Conservation (phyloP, 2,797 vertebrate species). For the Coregonus ussuriensis region DNA sequence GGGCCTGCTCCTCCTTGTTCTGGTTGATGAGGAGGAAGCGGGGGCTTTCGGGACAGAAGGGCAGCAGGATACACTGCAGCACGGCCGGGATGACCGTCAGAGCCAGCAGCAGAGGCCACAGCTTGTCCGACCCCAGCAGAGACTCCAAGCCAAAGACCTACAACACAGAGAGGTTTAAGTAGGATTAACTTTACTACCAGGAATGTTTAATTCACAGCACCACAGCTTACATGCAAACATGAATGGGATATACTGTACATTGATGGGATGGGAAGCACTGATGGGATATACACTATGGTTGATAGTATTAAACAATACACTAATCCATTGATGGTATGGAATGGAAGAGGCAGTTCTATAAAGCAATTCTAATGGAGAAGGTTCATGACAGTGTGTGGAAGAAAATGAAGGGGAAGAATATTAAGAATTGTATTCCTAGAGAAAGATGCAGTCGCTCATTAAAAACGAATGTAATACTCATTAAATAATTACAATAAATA, state of each 20-base stretch:
- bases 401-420: background rate
- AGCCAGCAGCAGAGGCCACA: constrained; percentile 86
- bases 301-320: background rate
- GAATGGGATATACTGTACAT: no score
- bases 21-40: constrained; percentile 87
- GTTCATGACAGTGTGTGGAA: background rate
- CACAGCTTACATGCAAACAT: no score
- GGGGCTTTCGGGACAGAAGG: constrained; percentile 90
- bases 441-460: background rate
- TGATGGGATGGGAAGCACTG: no score
- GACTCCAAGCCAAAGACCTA: constrained; percentile 85
- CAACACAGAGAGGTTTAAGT: background rate
- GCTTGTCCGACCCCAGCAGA: constrained; percentile 77
- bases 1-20: constrained; percentile 83
- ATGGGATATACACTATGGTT: background rate
- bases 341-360: background rate
- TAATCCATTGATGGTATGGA: no score
- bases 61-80: constrained; percentile 82
- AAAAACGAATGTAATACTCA: background rate
- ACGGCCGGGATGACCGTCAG: constrained; percentile 80
- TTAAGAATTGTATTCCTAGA: background rate
- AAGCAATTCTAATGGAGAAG: background rate
- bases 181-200: background rate
- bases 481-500: no score
- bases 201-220: background rate